A percentile compares a stretch with the other conserved stretches of the same genome.
Conservation (phyloP, 2,113 vertebrate species). For the Eulacestoma nigropectus region DNA sequence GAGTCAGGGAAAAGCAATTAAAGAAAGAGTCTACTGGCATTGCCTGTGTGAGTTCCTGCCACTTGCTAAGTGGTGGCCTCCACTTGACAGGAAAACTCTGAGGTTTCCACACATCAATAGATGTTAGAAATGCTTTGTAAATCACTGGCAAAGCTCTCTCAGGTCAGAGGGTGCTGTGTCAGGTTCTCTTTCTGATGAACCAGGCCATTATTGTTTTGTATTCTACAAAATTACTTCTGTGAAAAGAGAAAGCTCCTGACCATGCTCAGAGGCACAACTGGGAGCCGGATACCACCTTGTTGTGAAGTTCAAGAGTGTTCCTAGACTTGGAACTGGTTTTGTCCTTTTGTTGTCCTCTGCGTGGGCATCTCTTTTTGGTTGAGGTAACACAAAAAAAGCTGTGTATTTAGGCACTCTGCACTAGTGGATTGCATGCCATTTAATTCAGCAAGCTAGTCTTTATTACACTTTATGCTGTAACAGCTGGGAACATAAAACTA, state of each 20-base stretch:
- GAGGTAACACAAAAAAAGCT: not conserved
- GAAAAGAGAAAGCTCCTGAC: not conserved
- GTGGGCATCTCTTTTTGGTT: not conserved
- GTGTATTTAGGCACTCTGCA: not conserved
- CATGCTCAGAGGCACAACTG: rapidly evolving
- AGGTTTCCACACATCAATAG: not conserved
- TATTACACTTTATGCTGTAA: not conserved
- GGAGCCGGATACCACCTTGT: not conserved
- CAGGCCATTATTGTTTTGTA: not conserved
- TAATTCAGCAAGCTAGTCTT: not conserved
- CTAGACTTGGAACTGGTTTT: not conserved
- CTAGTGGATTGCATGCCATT: not conserved
- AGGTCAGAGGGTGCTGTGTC: not conserved
- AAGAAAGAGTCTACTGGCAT: not conserved
- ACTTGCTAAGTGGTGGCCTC: not conserved
- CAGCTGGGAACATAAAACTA: not conserved
- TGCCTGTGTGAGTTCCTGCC: not conserved
- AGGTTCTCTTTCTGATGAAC: not conserved
- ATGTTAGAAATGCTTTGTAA: not conserved
- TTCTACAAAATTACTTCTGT: not conserved
- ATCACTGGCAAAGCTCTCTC: not conserved
- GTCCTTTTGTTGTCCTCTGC: not conserved
- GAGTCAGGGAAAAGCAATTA: not conserved
- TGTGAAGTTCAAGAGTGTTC: not conserved
- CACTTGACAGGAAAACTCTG: not conserved